Conservation (phyloP, 2,797 vertebrate species). For the Cirrhinus mrigala region DNA sequence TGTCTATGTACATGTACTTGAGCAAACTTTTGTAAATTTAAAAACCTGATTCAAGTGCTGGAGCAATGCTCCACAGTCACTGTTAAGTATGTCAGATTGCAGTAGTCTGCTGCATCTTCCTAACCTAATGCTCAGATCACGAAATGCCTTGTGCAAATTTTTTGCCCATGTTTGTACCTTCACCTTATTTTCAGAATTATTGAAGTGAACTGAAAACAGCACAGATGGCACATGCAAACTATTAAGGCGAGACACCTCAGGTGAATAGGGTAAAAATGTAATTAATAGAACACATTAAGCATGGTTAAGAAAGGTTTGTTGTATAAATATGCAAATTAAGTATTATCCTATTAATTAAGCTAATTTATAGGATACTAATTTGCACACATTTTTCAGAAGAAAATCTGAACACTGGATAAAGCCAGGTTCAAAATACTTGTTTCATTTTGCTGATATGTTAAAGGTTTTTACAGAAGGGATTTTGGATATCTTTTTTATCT, state of each 20-base stretch:
- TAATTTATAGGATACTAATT: too few species aligned
- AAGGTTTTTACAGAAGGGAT: background rate
- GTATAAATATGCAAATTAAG: background rate
- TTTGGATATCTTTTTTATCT: background rate
- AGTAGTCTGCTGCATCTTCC: background rate
- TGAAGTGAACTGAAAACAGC: background rate
- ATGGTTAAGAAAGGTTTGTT: background rate
- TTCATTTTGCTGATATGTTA: background rate
- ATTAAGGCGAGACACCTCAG: background rate
- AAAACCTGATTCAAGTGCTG: background rate
- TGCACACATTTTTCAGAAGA: background rate
- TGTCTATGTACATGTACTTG: background rate
- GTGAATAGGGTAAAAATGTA: background rate
- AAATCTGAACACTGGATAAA: background rate
- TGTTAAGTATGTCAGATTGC: background rate
- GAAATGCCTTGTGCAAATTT: background rate
- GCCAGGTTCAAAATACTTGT: background rate
- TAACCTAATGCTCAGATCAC: background rate
- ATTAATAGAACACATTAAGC: background rate
- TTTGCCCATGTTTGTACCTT: background rate
- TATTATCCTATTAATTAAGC: background rate
- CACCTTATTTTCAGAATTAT: background rate
- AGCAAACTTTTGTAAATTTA: background rate
- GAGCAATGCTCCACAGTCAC: too few species aligned
- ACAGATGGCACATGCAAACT: background rate